These are phyloP conservation scores for Platyrinchus mystaceus DNA, from an alignment of 2,797 vertebrate species.

Conservation along the genomic window DNA sequence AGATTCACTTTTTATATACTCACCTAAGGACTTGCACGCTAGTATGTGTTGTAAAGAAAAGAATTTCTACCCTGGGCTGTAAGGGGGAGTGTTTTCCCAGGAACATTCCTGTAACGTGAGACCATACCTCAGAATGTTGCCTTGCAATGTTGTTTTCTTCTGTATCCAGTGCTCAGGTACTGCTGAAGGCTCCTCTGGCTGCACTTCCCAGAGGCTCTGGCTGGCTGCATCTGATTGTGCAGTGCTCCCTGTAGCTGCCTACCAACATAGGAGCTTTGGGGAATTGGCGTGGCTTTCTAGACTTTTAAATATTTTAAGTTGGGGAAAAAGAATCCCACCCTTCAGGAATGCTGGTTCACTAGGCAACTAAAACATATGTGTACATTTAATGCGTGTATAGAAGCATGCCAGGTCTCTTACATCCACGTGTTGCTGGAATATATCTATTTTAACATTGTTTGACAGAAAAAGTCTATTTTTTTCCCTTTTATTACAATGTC, in stretches of 20 bases:
- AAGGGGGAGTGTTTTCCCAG: background rate
- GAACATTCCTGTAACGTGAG: background rate
- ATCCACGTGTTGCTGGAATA: fast-evolving
- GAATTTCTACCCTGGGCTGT: background rate
- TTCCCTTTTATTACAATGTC: background rate
- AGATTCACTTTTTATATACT: background rate
- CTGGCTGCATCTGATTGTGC: background rate
- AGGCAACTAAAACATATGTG: background rate
- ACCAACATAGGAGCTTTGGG: background rate
- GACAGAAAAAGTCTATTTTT: background rate
- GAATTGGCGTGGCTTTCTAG: background rate
- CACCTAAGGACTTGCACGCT: background rate
- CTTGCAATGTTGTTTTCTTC: background rate
- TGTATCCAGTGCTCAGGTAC: fast-evolving
- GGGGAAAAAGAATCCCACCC: background rate
- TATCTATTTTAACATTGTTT: background rate
- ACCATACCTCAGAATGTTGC: background rate
- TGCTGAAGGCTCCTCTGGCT: background rate
- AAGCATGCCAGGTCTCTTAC: background rate
- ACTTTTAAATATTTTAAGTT: background rate
- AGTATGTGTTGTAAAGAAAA: background rate
- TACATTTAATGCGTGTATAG: background rate
- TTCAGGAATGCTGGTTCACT: background rate
- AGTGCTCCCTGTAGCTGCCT: background rate
- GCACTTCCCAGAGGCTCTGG: fast-evolving